phyloP scores from a whole-genome alignment of 2,888 invertebrate species.

The Timema podura region DNA sequence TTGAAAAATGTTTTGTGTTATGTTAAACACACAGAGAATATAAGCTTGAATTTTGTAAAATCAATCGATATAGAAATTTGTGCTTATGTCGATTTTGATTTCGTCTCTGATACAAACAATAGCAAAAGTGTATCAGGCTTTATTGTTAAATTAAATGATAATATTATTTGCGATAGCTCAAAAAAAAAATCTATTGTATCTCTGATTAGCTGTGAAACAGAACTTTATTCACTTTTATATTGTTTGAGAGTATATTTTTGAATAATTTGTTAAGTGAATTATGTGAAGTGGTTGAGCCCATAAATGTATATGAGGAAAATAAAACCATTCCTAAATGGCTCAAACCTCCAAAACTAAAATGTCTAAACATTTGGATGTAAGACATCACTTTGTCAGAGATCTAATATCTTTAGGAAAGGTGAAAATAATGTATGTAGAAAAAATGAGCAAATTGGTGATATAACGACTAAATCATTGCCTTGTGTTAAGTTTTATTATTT shows the following conservation, averaged over 20 bases:
- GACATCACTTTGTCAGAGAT: not conserved
- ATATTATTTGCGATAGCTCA: not conserved
- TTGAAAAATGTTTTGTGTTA: not conserved
- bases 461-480: not conserved
- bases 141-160: not conserved
- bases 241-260: not conserved
- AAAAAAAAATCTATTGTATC: not conserved
- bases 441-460: not conserved
- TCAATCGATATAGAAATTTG: not conserved
- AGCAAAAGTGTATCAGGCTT: not conserved
- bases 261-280: not conserved
- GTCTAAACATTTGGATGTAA: not conserved
- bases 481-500: not conserved
- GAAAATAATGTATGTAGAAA: not conserved
- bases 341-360: slow-evolving; percentile 1
- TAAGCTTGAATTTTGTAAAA: not conserved
- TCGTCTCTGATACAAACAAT: not conserved
- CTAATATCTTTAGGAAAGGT: not conserved
- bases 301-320: slow-evolving; percentile 3
- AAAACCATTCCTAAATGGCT: not conserved
- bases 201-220: not conserved
- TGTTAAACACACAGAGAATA: not conserved
- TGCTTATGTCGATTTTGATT: not conserved
- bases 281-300: not conserved
- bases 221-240: not conserved